Percentiles rank a stretch among this genome's conserved stretches.
Conservation (phyloP, 2,113 vertebrate species). For the Clupea harengus region DNA sequence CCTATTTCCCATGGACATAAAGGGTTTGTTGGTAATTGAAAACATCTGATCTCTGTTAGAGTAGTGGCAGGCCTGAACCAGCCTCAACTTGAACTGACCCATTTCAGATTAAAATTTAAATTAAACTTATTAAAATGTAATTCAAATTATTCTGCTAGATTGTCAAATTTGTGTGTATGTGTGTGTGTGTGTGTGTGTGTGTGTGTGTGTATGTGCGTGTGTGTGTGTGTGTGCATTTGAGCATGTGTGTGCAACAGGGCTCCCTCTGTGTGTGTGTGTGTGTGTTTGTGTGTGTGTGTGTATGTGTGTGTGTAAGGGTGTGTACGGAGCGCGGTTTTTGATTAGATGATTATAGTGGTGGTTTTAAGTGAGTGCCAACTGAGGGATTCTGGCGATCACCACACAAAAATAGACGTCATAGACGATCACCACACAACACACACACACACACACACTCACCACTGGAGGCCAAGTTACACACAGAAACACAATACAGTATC, state of each 20-base stretch:
- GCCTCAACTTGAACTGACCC: neutral
- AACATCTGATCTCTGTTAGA: neutral
- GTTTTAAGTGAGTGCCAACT: no score
- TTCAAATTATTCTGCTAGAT: neutral
- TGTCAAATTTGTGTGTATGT: neutral
- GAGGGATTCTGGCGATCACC: no score
- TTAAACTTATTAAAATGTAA: no score
- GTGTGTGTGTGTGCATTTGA: neutral
- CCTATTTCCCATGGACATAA: slow-evolving; percentile 7
- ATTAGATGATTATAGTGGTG: no score
- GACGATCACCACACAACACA: no score
- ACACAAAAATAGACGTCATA: no score
- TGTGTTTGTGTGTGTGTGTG: neutral
- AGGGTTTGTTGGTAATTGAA: neutral
- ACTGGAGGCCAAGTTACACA: no score
- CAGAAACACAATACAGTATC: neutral
- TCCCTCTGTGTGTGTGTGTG: neutral
- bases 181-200: neutral
- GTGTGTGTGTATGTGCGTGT: neutral
- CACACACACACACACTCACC: no score
- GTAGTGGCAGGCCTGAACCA: neutral
- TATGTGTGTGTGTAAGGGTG: no score
- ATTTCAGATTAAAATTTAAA: neutral
- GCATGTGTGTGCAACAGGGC: neutral
- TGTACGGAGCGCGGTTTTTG: no score